Percentiles rank a stretch among this genome's conserved stretches.
phyloP scores from a whole-genome alignment of 2,888 invertebrate species.

The Campaea margaritaria region DNA sequence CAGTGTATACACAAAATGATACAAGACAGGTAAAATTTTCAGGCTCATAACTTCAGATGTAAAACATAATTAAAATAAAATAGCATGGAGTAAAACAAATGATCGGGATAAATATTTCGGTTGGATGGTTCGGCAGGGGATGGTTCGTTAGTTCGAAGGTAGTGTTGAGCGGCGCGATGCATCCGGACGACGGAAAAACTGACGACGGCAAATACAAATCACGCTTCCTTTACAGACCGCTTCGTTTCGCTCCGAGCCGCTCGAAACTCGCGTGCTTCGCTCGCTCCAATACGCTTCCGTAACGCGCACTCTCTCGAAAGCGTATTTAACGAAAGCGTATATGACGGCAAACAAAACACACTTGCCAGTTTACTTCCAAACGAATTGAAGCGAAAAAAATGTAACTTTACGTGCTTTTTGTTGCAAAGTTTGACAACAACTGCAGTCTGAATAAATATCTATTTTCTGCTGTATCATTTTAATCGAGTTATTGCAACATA shows the following conservation, averaged over 20 bases:
- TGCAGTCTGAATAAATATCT: slow-evolving; percentile 11
- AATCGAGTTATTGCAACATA: slow-evolving; percentile 36
- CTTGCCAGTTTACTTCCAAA: slow-evolving; percentile 33
- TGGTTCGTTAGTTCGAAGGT: slow-evolving; percentile 77
- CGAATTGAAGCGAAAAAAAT: slow-evolving; percentile 31
- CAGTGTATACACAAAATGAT: too few relatives aligned
- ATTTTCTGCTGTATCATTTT: slow-evolving; percentile 23
- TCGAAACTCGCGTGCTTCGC: slow-evolving; percentile 13
- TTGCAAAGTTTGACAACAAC: slow-evolving; percentile 17
- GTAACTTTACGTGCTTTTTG: slow-evolving; percentile 4
- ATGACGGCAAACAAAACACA: slow-evolving; percentile 23
- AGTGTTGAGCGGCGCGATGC: slow-evolving; percentile 64
- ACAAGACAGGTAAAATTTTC: slow-evolving; percentile 1
- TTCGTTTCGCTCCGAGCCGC: slow-evolving; percentile 21
- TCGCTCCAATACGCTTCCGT: slow-evolving; percentile 12
- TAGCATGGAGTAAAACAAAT: slow-evolving; percentile 59
- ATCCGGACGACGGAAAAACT: slow-evolving; percentile 72
- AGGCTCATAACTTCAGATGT: slow-evolving; percentile 16
- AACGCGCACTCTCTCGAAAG: slow-evolving; percentile 13
- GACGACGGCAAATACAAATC: slow-evolving; percentile 77
- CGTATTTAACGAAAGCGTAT: slow-evolving; percentile 23
- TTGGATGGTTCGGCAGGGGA: slow-evolving; percentile 63
- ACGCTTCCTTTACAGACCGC: slow-evolving; percentile 55
- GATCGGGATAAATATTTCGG: slow-evolving; percentile 70
- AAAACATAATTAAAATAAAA: slow-evolving; percentile 46